These are phyloP conservation scores for Tupaia chinensis DNA, from an alignment of 2,113 vertebrate species.

Conservation along the genomic window DNA sequence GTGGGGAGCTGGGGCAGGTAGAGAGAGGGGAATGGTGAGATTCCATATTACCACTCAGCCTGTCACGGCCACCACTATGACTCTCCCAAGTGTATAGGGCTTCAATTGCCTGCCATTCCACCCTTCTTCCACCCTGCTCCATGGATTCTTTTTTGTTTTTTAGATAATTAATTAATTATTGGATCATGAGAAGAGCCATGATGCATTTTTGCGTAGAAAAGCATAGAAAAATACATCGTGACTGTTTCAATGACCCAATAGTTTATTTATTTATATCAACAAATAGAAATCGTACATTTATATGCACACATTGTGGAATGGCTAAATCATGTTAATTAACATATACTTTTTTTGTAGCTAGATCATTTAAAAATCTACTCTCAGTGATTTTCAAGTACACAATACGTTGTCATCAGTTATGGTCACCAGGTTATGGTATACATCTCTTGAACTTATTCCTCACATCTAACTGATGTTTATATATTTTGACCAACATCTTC, in stretches of 20 bases:
- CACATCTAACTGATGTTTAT: background rate
- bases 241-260: too few relatives aligned
- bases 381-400: background rate
- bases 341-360: background rate
- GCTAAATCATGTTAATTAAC: background rate
- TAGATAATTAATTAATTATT: too few relatives aligned
- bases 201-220: too few relatives aligned
- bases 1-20: background rate
- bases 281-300: background rate
- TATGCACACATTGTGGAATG: background rate
- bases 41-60: background rate
- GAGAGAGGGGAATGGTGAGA: background rate
- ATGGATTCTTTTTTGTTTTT: background rate
- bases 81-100: too few relatives aligned
- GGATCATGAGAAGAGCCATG: too few relatives aligned
- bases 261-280: background rate
- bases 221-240: too few relatives aligned
- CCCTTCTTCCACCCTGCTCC: background rate
- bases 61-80: background rate
- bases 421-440: background rate
- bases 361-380: background rate
- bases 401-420: background rate
- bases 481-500: background rate
- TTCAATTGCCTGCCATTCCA: background rate
- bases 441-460: background rate